Conservation (phyloP, 1,140 invertebrate genomes). For the Heliconius nattereri region DNA sequence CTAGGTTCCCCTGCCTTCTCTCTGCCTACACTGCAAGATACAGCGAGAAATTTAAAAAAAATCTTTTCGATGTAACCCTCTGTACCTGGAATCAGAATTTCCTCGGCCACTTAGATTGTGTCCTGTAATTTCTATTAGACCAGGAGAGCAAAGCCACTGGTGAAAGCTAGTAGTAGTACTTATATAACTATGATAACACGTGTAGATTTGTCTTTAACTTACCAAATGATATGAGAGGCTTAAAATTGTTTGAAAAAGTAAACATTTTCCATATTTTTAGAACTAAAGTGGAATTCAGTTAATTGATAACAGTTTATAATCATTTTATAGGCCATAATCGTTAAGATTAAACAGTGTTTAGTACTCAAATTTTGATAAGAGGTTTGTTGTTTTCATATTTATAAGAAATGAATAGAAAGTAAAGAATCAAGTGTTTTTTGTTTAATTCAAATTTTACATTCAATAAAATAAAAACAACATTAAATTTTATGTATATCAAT, state of each 20-base stretch:
- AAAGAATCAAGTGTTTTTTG: neutral
- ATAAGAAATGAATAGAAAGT: neutral
- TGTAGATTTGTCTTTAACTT: neutral
- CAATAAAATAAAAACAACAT: no score
- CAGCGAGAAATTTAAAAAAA: no score
- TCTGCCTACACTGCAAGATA: no score
- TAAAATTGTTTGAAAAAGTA: neutral
- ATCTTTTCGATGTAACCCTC: no score
- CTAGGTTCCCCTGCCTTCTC: no score
- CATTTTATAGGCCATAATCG: neutral
- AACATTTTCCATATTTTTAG: slow-evolving; percentile 4
- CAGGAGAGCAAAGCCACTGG: no score
- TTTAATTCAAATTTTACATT: neutral
- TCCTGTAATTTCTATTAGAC: no score
- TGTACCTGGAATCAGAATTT: no score
- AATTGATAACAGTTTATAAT: neutral
- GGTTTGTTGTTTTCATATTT: neutral
- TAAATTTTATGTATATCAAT: neutral
- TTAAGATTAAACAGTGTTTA: slow-evolving; percentile 11
- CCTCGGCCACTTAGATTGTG: no score
- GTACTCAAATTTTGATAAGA: neutral
- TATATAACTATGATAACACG: neutral
- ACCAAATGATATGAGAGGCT: neutral
- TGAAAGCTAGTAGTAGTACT: neutral
- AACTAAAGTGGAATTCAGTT: neutral